phyloP scores from a whole-genome alignment of 2,113 vertebrate genomes.

The Tinamus guttatus region DNA sequence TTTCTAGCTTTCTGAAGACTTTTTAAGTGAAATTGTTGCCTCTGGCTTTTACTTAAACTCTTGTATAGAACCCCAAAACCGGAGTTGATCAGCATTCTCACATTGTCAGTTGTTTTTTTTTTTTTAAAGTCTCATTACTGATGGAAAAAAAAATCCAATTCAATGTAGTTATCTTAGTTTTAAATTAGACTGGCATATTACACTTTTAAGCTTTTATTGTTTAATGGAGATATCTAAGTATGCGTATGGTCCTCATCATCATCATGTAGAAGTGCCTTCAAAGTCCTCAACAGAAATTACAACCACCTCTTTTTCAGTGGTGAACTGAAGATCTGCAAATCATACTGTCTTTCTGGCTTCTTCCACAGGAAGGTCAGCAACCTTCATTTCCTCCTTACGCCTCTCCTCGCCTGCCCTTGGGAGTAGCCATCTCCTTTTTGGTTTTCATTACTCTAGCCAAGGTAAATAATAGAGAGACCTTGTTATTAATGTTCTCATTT shows the following conservation, averaged over 20 bases:
- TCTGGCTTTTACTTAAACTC: conserved; percentile 18
- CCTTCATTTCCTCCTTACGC: conserved; percentile 49
- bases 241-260: neutral
- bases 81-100: neutral
- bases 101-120: neutral
- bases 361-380: conserved; percentile 52
- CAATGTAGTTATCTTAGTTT: neutral
- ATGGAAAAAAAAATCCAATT: neutral
- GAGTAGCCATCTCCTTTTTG: conserved; percentile 53
- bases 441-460: conserved; percentile 37
- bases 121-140: accelerated
- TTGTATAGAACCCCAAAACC: neutral
- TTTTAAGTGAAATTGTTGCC: neutral
- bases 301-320: conserved; percentile 34
- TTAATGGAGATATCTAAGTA: conserved; percentile 30
- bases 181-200: neutral
- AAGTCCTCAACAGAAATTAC: conserved; percentile 39
- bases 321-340: conserved; percentile 46
- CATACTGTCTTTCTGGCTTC: neutral
- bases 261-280: neutral
- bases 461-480: conserved; percentile 56
- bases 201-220: neutral
- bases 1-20: neutral
- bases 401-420: conserved; percentile 36
- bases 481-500: conserved; percentile 63